Conservation (phyloP, 2,888 invertebrate genomes). For the Vesta saturnalis region DNA sequence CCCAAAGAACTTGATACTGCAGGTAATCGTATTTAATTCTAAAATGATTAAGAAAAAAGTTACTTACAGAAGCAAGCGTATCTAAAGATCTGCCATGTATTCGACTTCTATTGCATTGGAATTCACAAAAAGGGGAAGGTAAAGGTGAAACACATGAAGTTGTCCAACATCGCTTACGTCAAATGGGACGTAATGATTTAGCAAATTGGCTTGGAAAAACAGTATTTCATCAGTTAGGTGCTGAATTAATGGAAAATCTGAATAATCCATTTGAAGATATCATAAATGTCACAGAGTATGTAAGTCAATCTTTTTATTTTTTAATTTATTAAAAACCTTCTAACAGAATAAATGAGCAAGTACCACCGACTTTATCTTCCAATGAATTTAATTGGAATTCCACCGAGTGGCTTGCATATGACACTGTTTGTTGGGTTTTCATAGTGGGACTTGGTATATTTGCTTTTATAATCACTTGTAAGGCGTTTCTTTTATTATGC, state of each 20-base stretch:
- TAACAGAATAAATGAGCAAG: constrained; percentile 21
- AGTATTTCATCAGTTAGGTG: constrained; percentile 66
- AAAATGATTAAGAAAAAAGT: neutral
- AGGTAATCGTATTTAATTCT: constrained; percentile 51
- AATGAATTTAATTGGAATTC: constrained; percentile 43
- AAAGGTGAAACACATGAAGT: constrained; percentile 67
- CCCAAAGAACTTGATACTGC: constrained; percentile 62
- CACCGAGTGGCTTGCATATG: constrained; percentile 52
- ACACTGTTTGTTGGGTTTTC: constrained; percentile 47
- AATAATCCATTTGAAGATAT: constrained; percentile 51
- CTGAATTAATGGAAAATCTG: constrained; percentile 59
- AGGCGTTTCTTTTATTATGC: constrained; percentile 21
- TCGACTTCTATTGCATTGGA: constrained; percentile 69
- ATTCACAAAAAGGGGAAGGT: constrained; percentile 64
- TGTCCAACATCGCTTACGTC: constrained; percentile 67
- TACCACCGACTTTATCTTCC: constrained; percentile 35
- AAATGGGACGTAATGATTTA: constrained; percentile 67
- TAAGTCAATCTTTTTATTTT: constrained; percentile 1
- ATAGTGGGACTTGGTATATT: constrained; percentile 36
- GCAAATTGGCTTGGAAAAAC: constrained; percentile 71
- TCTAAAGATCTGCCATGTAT: constrained; percentile 67
- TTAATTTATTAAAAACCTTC: neutral
- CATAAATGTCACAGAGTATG: constrained; percentile 34
- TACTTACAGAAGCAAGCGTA: constrained; percentile 58
- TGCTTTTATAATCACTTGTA: constrained; percentile 28